Evolutionary conservation across 2,888 invertebrate genomes (phyloP).

Genomic region (Pristionchus maxplancki): DNA sequence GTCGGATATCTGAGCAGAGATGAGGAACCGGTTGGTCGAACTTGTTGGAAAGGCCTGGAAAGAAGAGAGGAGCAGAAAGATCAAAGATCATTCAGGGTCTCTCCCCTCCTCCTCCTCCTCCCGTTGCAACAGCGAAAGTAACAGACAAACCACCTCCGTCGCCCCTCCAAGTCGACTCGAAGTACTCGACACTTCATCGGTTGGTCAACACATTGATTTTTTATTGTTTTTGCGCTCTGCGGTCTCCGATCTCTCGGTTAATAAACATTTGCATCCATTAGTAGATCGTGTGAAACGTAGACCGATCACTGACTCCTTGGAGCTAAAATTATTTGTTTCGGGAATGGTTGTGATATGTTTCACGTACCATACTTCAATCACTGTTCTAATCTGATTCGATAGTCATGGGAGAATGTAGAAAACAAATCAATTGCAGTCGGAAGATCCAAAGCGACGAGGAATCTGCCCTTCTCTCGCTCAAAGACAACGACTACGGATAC

Average conservation of each 20-base stretch:
- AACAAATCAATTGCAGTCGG: not conserved
- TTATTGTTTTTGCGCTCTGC: no score
- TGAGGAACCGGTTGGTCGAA: conserved; percentile 56
- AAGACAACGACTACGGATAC: conserved; percentile 77
- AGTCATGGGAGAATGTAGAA: no score
- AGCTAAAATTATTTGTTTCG: not conserved
- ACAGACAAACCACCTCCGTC: conserved; percentile 10
- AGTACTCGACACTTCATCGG: conserved; percentile 40
- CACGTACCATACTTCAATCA: not conserved
- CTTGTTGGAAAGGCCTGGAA: no score
- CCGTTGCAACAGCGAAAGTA: not conserved
- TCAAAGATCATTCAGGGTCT: not conserved
- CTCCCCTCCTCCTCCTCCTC: not conserved
- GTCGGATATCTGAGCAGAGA: conserved; percentile 75
- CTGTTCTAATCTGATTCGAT: not conserved
- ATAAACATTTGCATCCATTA: not conserved
- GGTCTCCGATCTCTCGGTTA: no score
- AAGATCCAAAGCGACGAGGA: conserved; percentile 57
- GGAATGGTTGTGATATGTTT: not conserved
- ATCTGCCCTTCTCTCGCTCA: conserved; percentile 60
- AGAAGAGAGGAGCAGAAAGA: not conserved
- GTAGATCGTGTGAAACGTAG: not conserved
- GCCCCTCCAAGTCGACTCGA: conserved; percentile 40
- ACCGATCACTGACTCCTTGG: not conserved
- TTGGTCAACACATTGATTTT: no score